Percentiles rank a stretch among this genome's conserved stretches.
phyloP scores from a whole-genome alignment of 64 coral and sea anemone species.

The Hydrozoanthus tunicans region DNA sequence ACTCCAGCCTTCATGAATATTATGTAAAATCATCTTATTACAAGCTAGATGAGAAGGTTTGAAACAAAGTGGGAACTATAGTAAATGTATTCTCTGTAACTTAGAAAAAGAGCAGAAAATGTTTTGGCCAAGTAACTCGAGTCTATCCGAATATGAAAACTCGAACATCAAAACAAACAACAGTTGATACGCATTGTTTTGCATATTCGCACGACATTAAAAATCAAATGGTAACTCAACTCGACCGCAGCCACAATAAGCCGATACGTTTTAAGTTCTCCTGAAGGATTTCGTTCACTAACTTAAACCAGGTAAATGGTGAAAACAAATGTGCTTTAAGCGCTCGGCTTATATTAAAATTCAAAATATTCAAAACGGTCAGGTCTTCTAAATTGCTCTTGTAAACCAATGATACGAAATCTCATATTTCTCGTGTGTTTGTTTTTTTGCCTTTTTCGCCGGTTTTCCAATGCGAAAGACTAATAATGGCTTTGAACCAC shows the following conservation, averaged over 20 bases:
- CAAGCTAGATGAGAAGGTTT: too few relatives aligned
- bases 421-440: too few relatives aligned
- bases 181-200: conserved; percentile 2
- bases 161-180: neutral
- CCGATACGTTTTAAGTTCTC: neutral
- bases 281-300: neutral
- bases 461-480: neutral
- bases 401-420: too few relatives aligned
- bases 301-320: neutral
- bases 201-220: neutral
- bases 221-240: neutral
- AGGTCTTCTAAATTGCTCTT: too few relatives aligned
- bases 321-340: neutral
- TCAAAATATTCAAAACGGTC: too few relatives aligned
- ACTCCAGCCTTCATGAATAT: too few relatives aligned
- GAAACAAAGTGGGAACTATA: too few relatives aligned
- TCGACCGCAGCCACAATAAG: neutral
- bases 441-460: neutral
- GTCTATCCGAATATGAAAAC: neutral
- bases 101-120: too few relatives aligned
- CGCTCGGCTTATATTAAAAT: too few relatives aligned
- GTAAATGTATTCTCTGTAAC: too few relatives aligned
- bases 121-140: too few relatives aligned
- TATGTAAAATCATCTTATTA: too few relatives aligned
- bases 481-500: conserved; percentile 21